Evolutionary conservation across 2,113 vertebrate genomes (phyloP).

Genomic region (Odocoileus hemionus): DNA sequence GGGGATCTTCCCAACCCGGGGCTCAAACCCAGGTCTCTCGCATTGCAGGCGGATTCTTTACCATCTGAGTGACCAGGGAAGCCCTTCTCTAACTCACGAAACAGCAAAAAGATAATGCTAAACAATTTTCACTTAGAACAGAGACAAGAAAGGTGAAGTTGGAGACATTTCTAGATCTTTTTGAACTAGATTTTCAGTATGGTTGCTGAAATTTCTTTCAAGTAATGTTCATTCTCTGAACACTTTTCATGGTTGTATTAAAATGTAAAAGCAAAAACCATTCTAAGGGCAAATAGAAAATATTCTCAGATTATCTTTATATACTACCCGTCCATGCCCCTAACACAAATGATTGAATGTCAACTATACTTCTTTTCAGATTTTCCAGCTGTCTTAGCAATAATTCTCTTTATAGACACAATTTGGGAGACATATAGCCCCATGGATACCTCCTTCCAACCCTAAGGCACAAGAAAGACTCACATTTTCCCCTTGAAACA

Average conservation of each 20-base stretch:
- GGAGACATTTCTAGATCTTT: background rate
- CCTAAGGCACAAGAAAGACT: background rate
- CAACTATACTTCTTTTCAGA: slow-evolving; percentile 32
- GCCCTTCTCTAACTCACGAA: background rate
- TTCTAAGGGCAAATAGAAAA: slow-evolving; percentile 11
- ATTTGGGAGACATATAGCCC: background rate
- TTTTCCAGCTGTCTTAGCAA: slow-evolving; percentile 18
- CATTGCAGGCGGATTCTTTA: background rate
- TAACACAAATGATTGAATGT: slow-evolving; percentile 17
- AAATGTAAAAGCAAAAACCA: slow-evolving; percentile 22
- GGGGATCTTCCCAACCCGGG: background rate
- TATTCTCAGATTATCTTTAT: background rate
- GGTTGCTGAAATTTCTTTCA: background rate
- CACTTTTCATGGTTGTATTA: background rate
- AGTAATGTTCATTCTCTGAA: background rate
- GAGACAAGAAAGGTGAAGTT: slow-evolving; percentile 1
- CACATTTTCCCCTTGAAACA: background rate
- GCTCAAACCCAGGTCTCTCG: background rate
- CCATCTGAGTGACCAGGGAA: background rate
- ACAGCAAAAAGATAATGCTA: background rate
- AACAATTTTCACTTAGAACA: background rate
- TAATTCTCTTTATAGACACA: slow-evolving; percentile 23
- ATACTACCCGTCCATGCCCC: background rate
- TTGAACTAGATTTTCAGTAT: slow-evolving; percentile 24
- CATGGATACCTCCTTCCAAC: background rate